A percentile compares a stretch with the other conserved stretches of the same genome.
Conservation (phyloP, 2,113 vertebrate species). For the Poecile atricapillus region DNA sequence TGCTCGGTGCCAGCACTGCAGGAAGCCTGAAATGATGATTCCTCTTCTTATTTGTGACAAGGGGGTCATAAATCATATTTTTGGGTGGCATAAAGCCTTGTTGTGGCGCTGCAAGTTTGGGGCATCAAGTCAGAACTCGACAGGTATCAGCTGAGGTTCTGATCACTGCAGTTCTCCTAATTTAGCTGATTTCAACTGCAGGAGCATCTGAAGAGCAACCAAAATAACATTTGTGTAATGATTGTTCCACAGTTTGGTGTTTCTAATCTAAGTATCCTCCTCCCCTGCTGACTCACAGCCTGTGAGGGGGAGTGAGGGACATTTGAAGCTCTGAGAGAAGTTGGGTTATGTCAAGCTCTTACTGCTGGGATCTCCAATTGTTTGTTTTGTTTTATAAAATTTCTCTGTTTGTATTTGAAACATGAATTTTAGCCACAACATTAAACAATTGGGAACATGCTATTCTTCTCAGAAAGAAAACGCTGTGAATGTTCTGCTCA, state of each 20-base stretch:
- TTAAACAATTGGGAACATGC: slow-evolving; percentile 35
- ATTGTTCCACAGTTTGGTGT: slow-evolving; percentile 52
- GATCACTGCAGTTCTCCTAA: neutral
- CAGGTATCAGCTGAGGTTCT: neutral
- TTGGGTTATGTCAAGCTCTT: slow-evolving; percentile 33
- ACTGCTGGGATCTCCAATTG: neutral
- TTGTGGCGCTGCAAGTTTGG: neutral
- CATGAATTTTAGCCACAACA: slow-evolving; percentile 32
- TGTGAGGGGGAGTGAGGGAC: slow-evolving; percentile 60
- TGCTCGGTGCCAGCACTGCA: neutral
- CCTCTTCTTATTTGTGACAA: neutral
- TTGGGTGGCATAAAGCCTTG: neutral
- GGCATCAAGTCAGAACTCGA: neutral
- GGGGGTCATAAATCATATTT: neutral
- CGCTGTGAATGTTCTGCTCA: neutral
- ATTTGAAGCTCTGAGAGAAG: slow-evolving; percentile 21
- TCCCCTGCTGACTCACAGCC: slow-evolving; percentile 58
- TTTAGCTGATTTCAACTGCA: slow-evolving; percentile 22
- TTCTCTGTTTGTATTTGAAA: slow-evolving; percentile 53
- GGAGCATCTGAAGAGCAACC: slow-evolving; percentile 45
- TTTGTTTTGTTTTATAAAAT: slow-evolving; percentile 16
- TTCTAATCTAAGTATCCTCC: slow-evolving; percentile 65
- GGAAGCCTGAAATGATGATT: neutral
- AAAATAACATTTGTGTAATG: slow-evolving; percentile 57
- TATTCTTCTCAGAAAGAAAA: neutral